Percentiles rank a stretch among this genome's conserved stretches.
Conservation (phyloP, 2,888 invertebrate genomes). For the Ditylenchus weischeri region DNA sequence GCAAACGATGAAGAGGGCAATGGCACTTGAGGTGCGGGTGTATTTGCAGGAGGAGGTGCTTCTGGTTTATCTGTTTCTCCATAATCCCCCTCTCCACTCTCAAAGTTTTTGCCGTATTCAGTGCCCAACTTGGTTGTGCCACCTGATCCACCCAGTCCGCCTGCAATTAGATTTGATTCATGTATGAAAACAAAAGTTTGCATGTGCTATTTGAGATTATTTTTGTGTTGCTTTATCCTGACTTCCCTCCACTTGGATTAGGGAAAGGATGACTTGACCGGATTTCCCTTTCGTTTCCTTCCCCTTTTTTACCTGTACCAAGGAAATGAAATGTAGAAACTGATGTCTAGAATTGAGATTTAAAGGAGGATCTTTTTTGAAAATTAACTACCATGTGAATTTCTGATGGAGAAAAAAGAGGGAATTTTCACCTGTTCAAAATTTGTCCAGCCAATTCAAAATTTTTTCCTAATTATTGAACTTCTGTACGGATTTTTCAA, state of each 20-base stretch:
- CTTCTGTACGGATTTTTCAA: no score
- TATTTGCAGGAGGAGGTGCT: not conserved
- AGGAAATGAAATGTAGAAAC: no score
- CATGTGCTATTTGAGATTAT: not conserved
- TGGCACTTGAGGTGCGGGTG: not conserved
- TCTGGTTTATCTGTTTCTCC: constrained; percentile 12
- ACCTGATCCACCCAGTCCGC: constrained; percentile 4
- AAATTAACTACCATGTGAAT: not conserved
- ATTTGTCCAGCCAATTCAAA: no score
- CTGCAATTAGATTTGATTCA: not conserved
- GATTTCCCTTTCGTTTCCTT: no score
- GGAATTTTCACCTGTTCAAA: no score
- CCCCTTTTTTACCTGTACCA: no score
- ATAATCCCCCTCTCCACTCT: constrained; percentile 23
- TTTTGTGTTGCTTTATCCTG: not conserved
- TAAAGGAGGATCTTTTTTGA: not conserved
- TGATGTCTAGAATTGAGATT: no score
- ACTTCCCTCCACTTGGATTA: no score
- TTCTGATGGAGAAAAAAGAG: no score
- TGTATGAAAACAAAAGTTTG: not conserved
- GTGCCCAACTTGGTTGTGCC: constrained; percentile 27
- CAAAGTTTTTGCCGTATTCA: constrained; percentile 39
- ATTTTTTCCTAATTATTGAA: no score
- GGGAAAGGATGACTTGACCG: no score
- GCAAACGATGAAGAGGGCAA: not conserved